Evolutionary conservation across 2,797 vertebrate species (phyloP).

Genomic region (Dendrocincla fuliginosa): DNA sequence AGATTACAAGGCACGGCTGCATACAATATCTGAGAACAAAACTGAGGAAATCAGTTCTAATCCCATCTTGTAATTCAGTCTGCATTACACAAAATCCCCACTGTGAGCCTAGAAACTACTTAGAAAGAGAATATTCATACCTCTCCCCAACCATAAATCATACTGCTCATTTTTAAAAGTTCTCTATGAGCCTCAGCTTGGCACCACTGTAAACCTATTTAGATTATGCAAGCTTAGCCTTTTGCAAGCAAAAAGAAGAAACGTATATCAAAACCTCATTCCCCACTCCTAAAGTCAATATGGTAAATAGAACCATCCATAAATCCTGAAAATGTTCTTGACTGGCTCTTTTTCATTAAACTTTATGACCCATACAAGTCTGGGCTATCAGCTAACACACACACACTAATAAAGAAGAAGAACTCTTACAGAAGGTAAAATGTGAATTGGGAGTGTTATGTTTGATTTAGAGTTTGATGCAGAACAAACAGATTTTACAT

Average conservation of each 20-base stretch:
- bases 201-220: neutral
- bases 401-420: neutral
- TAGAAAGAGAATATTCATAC: neutral
- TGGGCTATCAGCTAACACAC: neutral
- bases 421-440: neutral
- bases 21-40: neutral
- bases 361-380: neutral
- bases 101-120: neutral
- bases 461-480: neutral
- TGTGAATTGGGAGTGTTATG: neutral
- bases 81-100: neutral
- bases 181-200: neutral
- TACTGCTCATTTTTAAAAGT: neutral
- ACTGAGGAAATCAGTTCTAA: neutral
- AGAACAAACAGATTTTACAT: neutral
- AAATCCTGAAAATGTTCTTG: constrained; percentile 14
- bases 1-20: neutral
- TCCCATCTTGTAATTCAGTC: neutral
- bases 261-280: neutral
- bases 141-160: neutral
- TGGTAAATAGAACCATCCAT: neutral
- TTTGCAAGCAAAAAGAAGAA: neutral
- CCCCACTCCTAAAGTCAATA: neutral
- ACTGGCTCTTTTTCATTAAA: neutral
- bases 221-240: neutral